phyloP scores from a whole-genome alignment of 2,113 vertebrate genomes.

The Felis chaus region DNA sequence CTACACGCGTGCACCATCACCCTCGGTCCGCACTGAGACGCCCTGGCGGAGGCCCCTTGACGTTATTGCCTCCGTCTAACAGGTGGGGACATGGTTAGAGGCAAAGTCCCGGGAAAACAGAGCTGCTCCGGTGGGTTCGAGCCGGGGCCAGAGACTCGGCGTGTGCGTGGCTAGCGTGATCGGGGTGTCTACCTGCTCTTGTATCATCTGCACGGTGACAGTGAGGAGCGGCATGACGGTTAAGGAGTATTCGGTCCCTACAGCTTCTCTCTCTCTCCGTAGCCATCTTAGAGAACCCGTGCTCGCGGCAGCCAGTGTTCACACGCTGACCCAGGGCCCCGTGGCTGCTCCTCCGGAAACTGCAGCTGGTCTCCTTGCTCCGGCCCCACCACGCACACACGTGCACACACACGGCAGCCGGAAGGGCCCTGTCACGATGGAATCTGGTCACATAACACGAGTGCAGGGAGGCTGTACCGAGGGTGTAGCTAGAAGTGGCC shows the following conservation, averaged over 20 bases:
- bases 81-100: background rate
- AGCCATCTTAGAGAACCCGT: background rate
- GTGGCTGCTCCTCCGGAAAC: background rate
- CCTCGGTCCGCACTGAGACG: background rate
- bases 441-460: background rate
- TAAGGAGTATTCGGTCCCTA: background rate
- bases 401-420: background rate
- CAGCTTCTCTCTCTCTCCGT: background rate
- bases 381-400: background rate
- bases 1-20: fast-evolving
- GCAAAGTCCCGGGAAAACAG: background rate
- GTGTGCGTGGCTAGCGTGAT: fast-evolving
- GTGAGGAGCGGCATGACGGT: background rate
- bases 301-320: background rate
- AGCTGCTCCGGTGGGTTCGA: background rate
- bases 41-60: background rate
- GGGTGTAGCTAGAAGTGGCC: too few relatives aligned
- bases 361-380: too few relatives aligned
- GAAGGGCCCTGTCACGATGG: background rate
- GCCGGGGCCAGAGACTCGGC: too few relatives aligned
- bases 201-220: background rate
- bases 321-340: background rate
- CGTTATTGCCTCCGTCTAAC: background rate
- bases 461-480: background rate
- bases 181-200: background rate